phyloP scores from a whole-genome alignment of 2,797 vertebrate genomes.

The Gymnothorax javanicus region DNA sequence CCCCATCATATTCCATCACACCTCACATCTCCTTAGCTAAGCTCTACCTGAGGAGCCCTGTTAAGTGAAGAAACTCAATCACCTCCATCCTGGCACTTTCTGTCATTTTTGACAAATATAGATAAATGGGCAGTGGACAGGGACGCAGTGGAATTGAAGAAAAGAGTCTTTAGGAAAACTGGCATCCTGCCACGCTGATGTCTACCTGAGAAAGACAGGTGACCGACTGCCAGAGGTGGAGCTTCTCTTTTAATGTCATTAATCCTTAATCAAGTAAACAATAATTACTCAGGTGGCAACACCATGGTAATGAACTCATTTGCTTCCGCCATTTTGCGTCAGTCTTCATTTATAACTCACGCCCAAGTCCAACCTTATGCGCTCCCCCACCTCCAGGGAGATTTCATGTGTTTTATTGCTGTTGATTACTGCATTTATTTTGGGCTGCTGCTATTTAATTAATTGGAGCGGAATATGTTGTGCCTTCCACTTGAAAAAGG shows the following conservation, averaged over 20 bases:
- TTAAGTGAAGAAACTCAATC: neutral
- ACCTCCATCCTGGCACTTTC: slow-evolving; percentile 6
- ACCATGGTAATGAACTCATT: slow-evolving; percentile 32
- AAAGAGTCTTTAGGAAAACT: neutral
- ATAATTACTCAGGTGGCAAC: slow-evolving; percentile 22
- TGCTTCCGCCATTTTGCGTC: neutral
- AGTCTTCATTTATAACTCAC: neutral
- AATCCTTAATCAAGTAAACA: slow-evolving; percentile 24
- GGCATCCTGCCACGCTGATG: neutral
- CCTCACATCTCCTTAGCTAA: neutral
- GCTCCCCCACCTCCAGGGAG: neutral
- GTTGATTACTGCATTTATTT: slow-evolving; percentile 35
- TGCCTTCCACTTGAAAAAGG: slow-evolving; percentile 24
- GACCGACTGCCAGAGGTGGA: neutral
- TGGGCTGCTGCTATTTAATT: slow-evolving; percentile 31
- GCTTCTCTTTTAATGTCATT: slow-evolving; percentile 19
- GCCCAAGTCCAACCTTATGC: neutral
- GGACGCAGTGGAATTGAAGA: neutral
- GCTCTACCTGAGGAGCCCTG: neutral
- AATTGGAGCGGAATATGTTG: slow-evolving; percentile 30
- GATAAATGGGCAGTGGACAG: slow-evolving; percentile 13
- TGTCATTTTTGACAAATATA: slow-evolving; percentile 33
- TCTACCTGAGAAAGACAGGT: neutral
- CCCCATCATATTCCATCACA: neutral
- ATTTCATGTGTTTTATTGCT: neutral